Evolutionary conservation across 2,888 invertebrate species (phyloP).

Genomic region (Callinectes sapidus): DNA sequence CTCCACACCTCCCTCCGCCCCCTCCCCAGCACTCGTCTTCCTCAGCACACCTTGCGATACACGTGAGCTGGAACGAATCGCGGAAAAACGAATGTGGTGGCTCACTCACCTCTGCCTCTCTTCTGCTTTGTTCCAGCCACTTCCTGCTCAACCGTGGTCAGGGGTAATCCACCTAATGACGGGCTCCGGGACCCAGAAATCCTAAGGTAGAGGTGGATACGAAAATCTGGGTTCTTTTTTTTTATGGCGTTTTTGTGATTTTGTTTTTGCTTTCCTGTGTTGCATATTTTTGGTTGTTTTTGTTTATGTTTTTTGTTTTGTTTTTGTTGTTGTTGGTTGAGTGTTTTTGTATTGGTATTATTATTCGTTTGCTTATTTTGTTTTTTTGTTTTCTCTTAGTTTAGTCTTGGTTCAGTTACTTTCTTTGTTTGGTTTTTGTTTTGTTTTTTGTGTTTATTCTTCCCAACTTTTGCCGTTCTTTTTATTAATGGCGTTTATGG

Average conservation of each 20-base stretch:
- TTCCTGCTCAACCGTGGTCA: slow-evolving; percentile 29
- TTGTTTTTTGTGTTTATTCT: background rate
- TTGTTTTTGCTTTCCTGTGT: background rate
- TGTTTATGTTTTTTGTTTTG: background rate
- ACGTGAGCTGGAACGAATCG: slow-evolving; percentile 45
- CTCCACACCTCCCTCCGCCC: background rate
- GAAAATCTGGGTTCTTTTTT: background rate
- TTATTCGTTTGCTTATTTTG: background rate
- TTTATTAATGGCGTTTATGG: background rate
- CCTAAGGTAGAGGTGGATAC: background rate
- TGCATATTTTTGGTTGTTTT: background rate
- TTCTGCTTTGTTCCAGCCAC: slow-evolving; percentile 35
- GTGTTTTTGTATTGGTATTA: background rate
- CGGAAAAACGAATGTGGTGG: slow-evolving; percentile 45
- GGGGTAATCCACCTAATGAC: slow-evolving; percentile 24
- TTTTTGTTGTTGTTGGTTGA: background rate
- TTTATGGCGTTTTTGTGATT: too few relatives aligned
- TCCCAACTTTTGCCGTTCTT: background rate
- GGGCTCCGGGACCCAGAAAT: background rate
- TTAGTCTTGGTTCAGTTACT: background rate
- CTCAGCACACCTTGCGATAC: slow-evolving; percentile 30
- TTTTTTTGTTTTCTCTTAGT: background rate
- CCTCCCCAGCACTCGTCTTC: background rate
- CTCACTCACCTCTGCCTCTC: background rate
- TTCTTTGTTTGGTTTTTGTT: background rate